Conservation (phyloP, 2,797 vertebrate species). For the Anolis apletophallus region DNA sequence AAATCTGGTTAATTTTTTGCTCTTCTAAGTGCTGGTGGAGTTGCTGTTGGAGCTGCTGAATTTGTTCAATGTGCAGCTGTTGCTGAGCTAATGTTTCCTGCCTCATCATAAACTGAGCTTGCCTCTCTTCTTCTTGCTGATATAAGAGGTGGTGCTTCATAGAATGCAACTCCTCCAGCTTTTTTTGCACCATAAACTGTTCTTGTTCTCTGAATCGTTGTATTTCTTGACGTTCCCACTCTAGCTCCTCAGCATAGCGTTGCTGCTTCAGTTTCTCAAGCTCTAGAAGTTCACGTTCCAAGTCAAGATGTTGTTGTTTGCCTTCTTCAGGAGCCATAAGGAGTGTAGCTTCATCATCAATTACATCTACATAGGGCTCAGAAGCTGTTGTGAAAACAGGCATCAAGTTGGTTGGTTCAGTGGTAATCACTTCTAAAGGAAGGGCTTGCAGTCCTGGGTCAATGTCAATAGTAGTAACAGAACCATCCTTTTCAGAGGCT, state of each 20-base stretch:
- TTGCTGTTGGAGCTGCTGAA: constrained; percentile 96
- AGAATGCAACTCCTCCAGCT: constrained; percentile 95
- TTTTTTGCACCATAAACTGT: constrained; percentile 96
- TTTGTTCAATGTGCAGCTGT: constrained; percentile 94
- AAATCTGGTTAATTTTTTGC: constrained; percentile 95
- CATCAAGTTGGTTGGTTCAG: constrained; percentile 82
- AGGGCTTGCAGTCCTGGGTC: constrained; percentile 81
- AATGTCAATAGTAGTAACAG: constrained; percentile 81
- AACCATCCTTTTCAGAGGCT: constrained; percentile 81
- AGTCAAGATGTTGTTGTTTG: constrained; percentile 93
- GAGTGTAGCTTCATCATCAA: constrained; percentile 87
- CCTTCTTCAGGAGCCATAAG: constrained; percentile 90
- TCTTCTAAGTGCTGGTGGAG: constrained; percentile 96
- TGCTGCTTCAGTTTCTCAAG: constrained; percentile 97
- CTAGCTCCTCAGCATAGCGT: constrained; percentile 95
- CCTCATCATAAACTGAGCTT: constrained; percentile 96
- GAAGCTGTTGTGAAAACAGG: constrained; percentile 87
- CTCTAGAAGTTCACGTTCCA: constrained; percentile 95
- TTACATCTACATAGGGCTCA: constrained; percentile 89
- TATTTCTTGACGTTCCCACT: constrained; percentile 98
- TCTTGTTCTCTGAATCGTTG: constrained; percentile 98
- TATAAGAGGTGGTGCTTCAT: constrained; percentile 96
- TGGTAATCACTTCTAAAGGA: constrained; percentile 83
- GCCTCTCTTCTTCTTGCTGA: constrained; percentile 96
- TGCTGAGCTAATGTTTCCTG: constrained; percentile 96